These are phyloP conservation scores for Lathronympha strigana DNA, from an alignment of 2,888 invertebrate species.

Conservation along the genomic window DNA sequence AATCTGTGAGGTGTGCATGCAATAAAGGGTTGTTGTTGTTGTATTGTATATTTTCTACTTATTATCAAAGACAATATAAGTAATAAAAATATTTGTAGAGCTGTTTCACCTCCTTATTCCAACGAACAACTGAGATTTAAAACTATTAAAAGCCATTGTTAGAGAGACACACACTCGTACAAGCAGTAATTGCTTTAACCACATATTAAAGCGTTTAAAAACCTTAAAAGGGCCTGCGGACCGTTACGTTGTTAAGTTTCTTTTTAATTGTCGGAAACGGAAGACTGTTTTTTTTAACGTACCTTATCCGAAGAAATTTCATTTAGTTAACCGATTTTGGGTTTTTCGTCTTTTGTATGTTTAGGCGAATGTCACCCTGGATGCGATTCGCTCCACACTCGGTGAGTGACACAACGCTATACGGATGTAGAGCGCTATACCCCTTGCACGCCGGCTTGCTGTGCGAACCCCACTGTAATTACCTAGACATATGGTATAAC, in stretches of 20 bases:
- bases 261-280: constrained; percentile 26
- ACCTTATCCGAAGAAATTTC: not conserved
- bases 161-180: constrained; percentile 8
- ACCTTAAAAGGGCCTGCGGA: constrained; percentile 40
- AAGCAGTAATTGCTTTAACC: constrained; percentile 10
- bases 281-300: not conserved
- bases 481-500: too few relatives aligned
- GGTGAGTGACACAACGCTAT: too few relatives aligned
- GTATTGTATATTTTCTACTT: too few relatives aligned
- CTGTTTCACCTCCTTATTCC: not conserved
- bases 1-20: too few relatives aligned
- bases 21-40: too few relatives aligned
- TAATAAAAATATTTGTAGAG: not conserved
- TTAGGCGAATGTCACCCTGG: too few relatives aligned
- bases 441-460: too few relatives aligned
- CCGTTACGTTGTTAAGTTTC: constrained; percentile 48
- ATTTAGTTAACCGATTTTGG: too few relatives aligned
- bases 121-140: not conserved
- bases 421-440: too few relatives aligned
- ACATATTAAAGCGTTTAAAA: constrained; percentile 14
- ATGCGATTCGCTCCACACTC: too few relatives aligned
- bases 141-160: constrained; percentile 23
- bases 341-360: too few relatives aligned
- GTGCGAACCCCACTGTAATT: too few relatives aligned
- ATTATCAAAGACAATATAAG: not conserved